Conservation (phyloP, 2,888 invertebrate genomes). For the Diloba caeruleocephala region DNA sequence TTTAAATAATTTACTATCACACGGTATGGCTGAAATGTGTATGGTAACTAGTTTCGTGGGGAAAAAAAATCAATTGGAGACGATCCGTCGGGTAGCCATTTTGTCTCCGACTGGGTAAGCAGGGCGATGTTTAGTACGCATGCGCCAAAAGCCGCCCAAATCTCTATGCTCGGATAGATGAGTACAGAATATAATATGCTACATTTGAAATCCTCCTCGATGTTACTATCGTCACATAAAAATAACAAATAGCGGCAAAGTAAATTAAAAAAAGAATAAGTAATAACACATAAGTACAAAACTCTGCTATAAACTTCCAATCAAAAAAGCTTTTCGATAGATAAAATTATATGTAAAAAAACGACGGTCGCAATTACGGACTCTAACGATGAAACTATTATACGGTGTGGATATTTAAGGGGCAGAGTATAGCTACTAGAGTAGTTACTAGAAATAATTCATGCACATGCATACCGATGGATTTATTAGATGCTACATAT, state of each 20-base stretch:
- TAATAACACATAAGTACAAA: no score
- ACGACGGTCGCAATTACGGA: no score
- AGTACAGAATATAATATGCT: conserved; percentile 32
- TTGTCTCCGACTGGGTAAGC: conserved; percentile 74
- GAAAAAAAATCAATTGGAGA: conserved; percentile 84
- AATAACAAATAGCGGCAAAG: conserved; percentile 2
- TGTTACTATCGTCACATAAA: conserved; percentile 34
- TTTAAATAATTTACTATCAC: conserved; percentile 55
- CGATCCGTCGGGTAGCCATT: conserved; percentile 77
- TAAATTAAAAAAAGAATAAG: not conserved
- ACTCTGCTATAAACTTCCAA: no score
- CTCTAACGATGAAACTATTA: no score
- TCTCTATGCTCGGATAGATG: conserved; percentile 53
- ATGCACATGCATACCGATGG: no score
- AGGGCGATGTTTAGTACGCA: conserved; percentile 70
- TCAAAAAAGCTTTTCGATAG: no score
- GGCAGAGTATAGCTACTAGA: no score
- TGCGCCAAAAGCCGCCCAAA: conserved; percentile 72
- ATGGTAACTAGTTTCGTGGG: conserved; percentile 66
- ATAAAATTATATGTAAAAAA: no score
- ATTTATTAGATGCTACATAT: no score
- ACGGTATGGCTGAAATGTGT: conserved; percentile 51
- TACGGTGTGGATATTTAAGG: no score
- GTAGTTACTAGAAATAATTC: no score
- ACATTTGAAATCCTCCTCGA: conserved; percentile 34